Percentiles rank a stretch among this genome's conserved stretches.
phyloP scores from a whole-genome alignment of 2,797 vertebrate genomes.

The Mycteria americana region DNA sequence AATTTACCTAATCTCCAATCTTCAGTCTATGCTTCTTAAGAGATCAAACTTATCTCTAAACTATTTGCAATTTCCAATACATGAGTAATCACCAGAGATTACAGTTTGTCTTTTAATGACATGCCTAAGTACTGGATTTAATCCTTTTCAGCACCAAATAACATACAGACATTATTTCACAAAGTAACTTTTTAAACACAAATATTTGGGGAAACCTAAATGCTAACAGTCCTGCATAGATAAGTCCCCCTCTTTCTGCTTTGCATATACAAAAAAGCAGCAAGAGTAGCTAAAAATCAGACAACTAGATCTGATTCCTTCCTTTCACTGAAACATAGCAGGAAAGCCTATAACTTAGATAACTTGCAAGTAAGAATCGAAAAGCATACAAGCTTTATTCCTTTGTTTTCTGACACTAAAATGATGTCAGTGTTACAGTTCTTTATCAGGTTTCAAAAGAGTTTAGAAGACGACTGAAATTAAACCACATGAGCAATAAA shows the following conservation, averaged over 20 bases:
- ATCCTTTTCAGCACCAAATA: neutral
- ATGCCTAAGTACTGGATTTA: neutral
- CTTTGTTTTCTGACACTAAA: neutral
- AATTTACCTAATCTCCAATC: neutral
- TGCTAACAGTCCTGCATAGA: neutral
- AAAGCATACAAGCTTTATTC: neutral
- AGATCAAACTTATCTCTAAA: neutral
- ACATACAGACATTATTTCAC: neutral
- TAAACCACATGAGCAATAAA: neutral
- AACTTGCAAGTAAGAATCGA: neutral
- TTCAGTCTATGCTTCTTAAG: neutral
- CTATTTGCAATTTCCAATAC: neutral
- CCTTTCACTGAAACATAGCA: neutral
- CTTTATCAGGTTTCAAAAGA: neutral
- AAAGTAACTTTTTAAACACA: neutral
- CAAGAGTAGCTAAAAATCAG: neutral
- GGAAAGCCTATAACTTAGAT: neutral
- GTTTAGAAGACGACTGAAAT: neutral
- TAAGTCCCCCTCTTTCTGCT: neutral
- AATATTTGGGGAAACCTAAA: neutral
- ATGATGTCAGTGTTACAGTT: neutral
- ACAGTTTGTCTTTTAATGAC: neutral
- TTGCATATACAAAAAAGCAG: neutral
- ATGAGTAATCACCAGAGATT: neutral
- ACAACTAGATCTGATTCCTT: neutral